phyloP scores from a whole-genome alignment of 2,113 vertebrate genomes.

The Ptilorrhoa leucosticta region DNA sequence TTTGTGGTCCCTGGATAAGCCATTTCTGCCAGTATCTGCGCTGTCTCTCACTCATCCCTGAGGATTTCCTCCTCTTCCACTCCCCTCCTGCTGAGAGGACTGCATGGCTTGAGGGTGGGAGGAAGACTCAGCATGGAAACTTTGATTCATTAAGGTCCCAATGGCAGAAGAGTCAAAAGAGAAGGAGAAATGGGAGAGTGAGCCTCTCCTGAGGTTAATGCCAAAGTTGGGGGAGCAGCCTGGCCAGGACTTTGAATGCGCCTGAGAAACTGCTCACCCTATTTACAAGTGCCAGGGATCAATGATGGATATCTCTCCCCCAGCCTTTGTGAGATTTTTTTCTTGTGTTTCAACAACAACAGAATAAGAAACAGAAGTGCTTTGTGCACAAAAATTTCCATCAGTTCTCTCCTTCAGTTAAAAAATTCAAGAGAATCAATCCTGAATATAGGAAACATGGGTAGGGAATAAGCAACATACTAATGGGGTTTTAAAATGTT shows the following conservation, averaged over 20 bases:
- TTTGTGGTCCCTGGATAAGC: background rate
- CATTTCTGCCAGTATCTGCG: background rate
- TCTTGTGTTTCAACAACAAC: background rate
- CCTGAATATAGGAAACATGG: background rate
- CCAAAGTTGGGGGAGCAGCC: background rate
- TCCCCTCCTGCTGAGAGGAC: background rate
- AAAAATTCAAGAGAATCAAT: background rate
- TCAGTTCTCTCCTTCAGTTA: background rate
- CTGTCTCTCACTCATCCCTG: background rate
- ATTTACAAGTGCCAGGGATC: background rate
- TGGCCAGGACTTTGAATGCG: background rate
- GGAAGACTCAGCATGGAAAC: background rate
- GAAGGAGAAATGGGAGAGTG: background rate
- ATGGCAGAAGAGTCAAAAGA: background rate
- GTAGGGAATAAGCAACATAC: background rate
- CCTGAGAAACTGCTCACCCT: background rate
- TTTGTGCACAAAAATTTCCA: background rate
- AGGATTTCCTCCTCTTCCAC: background rate
- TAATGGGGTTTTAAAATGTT: constrained; percentile 44
- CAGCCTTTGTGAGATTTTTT: background rate
- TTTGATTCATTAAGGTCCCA: background rate
- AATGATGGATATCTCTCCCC: background rate
- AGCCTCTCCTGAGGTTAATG: background rate
- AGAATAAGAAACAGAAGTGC: background rate
- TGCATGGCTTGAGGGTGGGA: accelerated